These are phyloP conservation scores for Alfaro cultratus DNA, from an alignment of 2,797 vertebrate species.

Conservation along the genomic window DNA sequence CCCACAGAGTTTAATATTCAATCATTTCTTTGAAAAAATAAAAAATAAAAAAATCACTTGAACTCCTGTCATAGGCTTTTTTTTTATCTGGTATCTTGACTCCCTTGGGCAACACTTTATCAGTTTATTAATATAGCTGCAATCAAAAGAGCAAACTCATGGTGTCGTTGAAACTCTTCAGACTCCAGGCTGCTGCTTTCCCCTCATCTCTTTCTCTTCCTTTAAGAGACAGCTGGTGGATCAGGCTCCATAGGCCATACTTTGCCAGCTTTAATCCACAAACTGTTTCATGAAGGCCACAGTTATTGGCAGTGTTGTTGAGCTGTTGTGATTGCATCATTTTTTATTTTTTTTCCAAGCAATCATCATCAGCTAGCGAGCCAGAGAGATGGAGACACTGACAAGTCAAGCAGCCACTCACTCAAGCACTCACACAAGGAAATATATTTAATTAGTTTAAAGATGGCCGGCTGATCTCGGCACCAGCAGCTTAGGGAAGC, in stretches of 20 bases:
- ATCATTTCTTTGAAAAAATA: conserved; percentile 31
- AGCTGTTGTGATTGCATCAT: conserved; percentile 44
- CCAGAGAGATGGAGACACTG: conserved; percentile 52
- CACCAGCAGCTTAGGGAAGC: conserved; percentile 64
- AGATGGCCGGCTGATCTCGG: conserved; percentile 60
- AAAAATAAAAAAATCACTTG: conserved; percentile 40
- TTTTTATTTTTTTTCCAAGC: conserved; percentile 57
- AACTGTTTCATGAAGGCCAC: conserved; percentile 49
- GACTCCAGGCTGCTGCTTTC: conserved; percentile 14
- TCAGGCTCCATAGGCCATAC: conserved; percentile 38
- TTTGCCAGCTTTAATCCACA: conserved; percentile 43
- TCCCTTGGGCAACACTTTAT: conserved; percentile 37
- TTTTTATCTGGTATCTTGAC: conserved; percentile 24
- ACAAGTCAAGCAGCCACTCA: conserved; percentile 40
- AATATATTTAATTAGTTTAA: conserved; percentile 68
- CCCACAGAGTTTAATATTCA: conserved; percentile 41
- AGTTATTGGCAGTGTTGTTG: conserved; percentile 43
- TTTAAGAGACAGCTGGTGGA: conserved; percentile 41
- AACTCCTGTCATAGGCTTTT: conserved; percentile 35
- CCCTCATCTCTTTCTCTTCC: conserved; percentile 19
- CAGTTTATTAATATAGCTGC: conserved; percentile 31
- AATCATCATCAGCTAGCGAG: conserved; percentile 40
- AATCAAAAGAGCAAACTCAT: conserved; percentile 11
- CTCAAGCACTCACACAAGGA: conserved; percentile 33
- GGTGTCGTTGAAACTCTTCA: conserved; percentile 19